A percentile compares a stretch with the other conserved stretches of the same genome.
Evolutionary conservation across 2,888 invertebrate genomes (phyloP).

Genomic region (Archips crataeganus): DNA sequence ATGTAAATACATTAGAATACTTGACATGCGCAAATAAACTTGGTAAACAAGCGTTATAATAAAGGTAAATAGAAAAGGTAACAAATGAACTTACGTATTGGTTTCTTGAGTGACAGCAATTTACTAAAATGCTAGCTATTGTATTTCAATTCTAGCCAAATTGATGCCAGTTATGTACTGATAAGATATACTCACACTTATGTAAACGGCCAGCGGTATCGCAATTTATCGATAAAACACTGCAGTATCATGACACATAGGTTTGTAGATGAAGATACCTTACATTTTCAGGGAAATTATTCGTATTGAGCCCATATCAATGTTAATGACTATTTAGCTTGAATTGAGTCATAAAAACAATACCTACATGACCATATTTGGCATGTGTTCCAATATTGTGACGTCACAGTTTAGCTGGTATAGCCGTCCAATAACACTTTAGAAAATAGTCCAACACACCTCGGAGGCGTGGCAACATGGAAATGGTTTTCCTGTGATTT

Average conservation of each 20-base stretch:
- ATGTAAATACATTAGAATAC: no score
- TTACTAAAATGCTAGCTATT: constrained; percentile 38
- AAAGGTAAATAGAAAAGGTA: neutral
- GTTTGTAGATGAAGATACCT: constrained; percentile 12
- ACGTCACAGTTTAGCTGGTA: neutral
- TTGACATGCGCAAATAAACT: neutral
- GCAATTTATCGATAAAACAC: constrained; percentile 37
- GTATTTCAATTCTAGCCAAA: constrained; percentile 31
- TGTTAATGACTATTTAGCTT: constrained; percentile 14
- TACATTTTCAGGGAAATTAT: constrained; percentile 13
- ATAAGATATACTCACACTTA: constrained; percentile 33
- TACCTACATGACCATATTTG: constrained; percentile 7
- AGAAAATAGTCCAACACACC: constrained; percentile 1
- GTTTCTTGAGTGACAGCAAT: constrained; percentile 23
- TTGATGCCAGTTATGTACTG: constrained; percentile 25
- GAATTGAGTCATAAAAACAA: constrained; percentile 6
- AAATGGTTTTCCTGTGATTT: neutral
- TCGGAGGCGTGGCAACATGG: neutral
- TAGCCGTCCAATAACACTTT: neutral
- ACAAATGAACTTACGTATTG: constrained; percentile 32
- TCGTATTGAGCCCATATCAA: constrained; percentile 1
- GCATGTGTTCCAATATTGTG: neutral
- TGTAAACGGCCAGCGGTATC: constrained; percentile 24
- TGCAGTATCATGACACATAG: constrained; percentile 26
- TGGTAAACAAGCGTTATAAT: neutral